phyloP scores from a whole-genome alignment of 2,797 vertebrate species.

The Oreonectes daqikongensis region DNA sequence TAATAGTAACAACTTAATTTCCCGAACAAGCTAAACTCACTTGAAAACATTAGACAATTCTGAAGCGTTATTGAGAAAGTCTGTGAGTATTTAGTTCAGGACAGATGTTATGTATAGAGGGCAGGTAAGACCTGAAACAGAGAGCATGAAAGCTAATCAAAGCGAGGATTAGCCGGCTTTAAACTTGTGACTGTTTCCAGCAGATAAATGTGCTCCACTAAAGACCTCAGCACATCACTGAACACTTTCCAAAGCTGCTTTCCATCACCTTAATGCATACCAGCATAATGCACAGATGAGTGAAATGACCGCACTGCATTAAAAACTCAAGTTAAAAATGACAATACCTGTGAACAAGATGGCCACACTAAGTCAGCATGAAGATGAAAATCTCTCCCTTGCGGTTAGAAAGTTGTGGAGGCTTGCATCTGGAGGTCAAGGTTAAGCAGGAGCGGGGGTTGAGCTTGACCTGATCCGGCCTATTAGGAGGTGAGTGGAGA shows the following conservation, averaged over 20 bases:
- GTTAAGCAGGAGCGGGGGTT: slow-evolving; percentile 55
- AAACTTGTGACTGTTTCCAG: slow-evolving; percentile 44
- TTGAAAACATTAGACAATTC: neutral
- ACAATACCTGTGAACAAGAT: neutral
- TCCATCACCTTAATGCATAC: slow-evolving; percentile 5
- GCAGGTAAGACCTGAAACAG: slow-evolving; percentile 33
- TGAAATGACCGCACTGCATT: neutral
- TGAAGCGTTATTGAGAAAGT: neutral
- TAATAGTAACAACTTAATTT: neutral
- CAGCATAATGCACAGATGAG: neutral
- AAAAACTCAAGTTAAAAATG: neutral
- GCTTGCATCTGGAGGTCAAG: slow-evolving; percentile 51
- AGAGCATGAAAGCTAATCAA: slow-evolving; percentile 27
- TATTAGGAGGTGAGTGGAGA: neutral
- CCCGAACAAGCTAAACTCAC: neutral
- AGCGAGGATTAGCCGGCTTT: slow-evolving; percentile 40
- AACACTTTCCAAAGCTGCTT: slow-evolving; percentile 33
- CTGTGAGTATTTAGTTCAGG: slow-evolving; percentile 13
- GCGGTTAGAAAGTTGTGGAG: neutral
- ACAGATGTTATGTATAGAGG: slow-evolving; percentile 26
- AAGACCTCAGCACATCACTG: slow-evolving; percentile 41
- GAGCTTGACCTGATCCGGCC: neutral
- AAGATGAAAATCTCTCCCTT: neutral
- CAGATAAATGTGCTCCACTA: slow-evolving; percentile 44
- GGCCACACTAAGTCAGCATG: neutral